Percentiles rank a stretch among this genome's conserved stretches.
These are phyloP conservation scores for Eudasyphora cyanicolor DNA, from an alignment of 2,888 invertebrate species.

Conservation along the genomic window DNA sequence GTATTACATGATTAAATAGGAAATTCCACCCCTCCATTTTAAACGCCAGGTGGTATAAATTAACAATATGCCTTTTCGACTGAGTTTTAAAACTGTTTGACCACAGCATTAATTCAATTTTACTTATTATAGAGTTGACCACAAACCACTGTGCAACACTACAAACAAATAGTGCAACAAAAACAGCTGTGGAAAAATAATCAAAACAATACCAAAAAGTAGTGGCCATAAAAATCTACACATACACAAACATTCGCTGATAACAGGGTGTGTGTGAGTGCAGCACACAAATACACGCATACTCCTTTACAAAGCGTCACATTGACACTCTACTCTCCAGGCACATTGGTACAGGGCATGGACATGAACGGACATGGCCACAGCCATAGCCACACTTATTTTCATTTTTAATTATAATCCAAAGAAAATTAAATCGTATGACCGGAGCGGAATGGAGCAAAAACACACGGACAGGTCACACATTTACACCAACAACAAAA, in stretches of 20 bases:
- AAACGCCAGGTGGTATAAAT: too few species aligned
- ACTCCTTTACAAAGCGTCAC: not conserved
- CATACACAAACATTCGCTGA: not conserved
- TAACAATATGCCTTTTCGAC: too few species aligned
- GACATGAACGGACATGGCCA: not conserved
- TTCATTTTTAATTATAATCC: constrained; percentile 51
- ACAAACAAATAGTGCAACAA: not conserved
- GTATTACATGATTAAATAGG: too few species aligned
- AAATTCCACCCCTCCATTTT: too few species aligned
- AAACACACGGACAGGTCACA: not conserved
- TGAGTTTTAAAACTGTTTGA: too few species aligned
- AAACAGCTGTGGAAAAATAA: constrained; percentile 15
- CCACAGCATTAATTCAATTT: too few species aligned
- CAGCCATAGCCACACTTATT: constrained; percentile 1
- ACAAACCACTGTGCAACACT: not conserved
- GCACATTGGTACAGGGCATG: not conserved
- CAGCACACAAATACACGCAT: not conserved
- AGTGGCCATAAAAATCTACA: not conserved
- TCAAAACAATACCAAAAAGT: constrained; percentile 28
- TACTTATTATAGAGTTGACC: too few species aligned
- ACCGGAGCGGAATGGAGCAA: constrained; percentile 3
- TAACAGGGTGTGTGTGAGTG: too few species aligned
- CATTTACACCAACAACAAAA: not conserved
- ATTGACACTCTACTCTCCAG: not conserved
- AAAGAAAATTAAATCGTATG: constrained; percentile 52